phyloP scores from a whole-genome alignment of 2,113 vertebrate genomes.

The Prochilodus magdalenae region DNA sequence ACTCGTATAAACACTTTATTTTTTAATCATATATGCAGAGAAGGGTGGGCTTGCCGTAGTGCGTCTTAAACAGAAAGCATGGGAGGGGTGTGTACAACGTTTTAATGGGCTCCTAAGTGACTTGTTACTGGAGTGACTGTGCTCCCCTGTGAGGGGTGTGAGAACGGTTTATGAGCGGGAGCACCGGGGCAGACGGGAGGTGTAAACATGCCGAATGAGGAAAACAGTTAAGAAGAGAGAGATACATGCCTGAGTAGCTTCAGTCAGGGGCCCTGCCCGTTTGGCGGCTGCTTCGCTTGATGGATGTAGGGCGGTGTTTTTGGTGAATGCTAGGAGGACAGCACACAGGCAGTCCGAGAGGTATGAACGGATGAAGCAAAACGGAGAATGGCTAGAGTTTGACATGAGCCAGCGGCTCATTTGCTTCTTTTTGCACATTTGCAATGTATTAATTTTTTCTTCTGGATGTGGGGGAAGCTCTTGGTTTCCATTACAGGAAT shows the following conservation, averaged over 20 bases:
- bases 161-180: slow-evolving; percentile 73
- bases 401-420: background rate
- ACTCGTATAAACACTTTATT: slow-evolving; percentile 19
- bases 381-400: background rate
- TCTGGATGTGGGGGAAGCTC: slow-evolving; percentile 67
- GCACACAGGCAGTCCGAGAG: too few species aligned
- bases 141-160: slow-evolving; percentile 72
- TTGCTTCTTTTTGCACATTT: background rate
- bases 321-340: background rate
- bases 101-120: slow-evolving; percentile 79
- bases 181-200: slow-evolving; percentile 64
- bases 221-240: slow-evolving; percentile 69
- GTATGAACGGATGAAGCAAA: background rate
- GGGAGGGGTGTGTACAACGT: slow-evolving; percentile 58
- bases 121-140: slow-evolving; percentile 75
- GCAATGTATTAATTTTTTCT: background rate
- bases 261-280: slow-evolving; percentile 61
- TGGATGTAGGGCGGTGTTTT: background rate
- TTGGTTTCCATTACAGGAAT: slow-evolving; percentile 67
- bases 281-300: background rate
- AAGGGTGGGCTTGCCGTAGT: slow-evolving; percentile 29
- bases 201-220: slow-evolving; percentile 78
- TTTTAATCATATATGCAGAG: slow-evolving; percentile 16
- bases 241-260: slow-evolving; percentile 71
- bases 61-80: slow-evolving; percentile 55